Evolutionary conservation across 2,888 invertebrate species (phyloP).

Genomic region (Caenorhabditis doughertyi): DNA sequence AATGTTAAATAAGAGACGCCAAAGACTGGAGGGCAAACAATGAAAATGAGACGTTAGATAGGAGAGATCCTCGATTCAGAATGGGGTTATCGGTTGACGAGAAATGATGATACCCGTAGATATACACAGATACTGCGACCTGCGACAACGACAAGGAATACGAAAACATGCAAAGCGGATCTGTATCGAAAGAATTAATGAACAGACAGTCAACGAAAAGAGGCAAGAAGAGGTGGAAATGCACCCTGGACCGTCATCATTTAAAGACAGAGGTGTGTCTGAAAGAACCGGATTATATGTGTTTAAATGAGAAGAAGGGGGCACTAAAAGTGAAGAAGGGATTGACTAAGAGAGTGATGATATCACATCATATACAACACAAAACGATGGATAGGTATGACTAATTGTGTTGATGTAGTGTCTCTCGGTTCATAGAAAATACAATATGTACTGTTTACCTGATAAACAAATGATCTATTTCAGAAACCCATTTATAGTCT

Average conservation of each 20-base stretch:
- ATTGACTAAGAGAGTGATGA: conserved; percentile 39
- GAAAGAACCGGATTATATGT: conserved; percentile 53
- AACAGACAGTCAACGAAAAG: conserved; percentile 19
- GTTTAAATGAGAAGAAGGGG: not conserved
- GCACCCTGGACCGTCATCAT: conserved; percentile 39
- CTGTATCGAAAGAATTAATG: conserved; percentile 33
- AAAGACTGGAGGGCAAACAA: conserved; percentile 38
- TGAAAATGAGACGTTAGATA: conserved; percentile 33
- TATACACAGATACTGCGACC: conserved; percentile 40
- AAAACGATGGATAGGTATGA: conserved; percentile 40
- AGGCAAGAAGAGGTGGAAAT: conserved; percentile 26
- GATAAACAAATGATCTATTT: conserved; percentile 1
- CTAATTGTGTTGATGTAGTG: conserved; percentile 40
- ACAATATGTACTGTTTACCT: conserved; percentile 15
- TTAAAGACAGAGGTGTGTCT: conserved; percentile 60
- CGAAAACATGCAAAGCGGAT: conserved; percentile 57
- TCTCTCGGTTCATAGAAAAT: conserved; percentile 18
- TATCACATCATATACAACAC: conserved; percentile 47
- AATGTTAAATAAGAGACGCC: conserved; percentile 7
- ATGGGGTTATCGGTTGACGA: conserved; percentile 54
- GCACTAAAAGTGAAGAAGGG: conserved; percentile 19
- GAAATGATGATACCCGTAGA: conserved; percentile 51
- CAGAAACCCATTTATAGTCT: too few relatives aligned
- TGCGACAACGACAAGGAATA: conserved; percentile 21
- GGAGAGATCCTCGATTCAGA: conserved; percentile 29